Conservation (phyloP, 1,140 invertebrate species). For the Theocolax elegans region DNA sequence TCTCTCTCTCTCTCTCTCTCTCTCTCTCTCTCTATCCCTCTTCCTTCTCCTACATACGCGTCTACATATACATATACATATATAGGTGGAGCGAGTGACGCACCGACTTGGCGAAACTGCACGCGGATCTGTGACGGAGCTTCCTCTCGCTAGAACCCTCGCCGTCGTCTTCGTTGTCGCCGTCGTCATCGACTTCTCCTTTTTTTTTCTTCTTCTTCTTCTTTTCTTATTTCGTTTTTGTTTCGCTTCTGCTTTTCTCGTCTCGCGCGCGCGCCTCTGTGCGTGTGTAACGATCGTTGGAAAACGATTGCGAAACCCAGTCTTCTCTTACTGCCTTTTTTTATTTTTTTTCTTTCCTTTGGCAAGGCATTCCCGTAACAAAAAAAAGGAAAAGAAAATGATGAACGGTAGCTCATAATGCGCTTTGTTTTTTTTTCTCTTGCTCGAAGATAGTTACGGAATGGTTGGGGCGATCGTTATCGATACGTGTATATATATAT, state of each 20-base stretch:
- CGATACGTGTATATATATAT: no score
- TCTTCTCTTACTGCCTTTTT: slow-evolving; percentile 33
- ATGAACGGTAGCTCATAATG: no score
- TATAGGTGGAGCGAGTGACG: no score
- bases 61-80: no score
- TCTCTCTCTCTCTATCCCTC: background rate
- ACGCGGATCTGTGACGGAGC: background rate
- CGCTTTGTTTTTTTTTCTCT: no score
- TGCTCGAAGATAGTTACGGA: no score
- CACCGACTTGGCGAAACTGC: background rate
- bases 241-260: background rate
- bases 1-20: slow-evolving; percentile 11
- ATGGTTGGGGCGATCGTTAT: background rate
- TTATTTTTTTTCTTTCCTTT: slow-evolving; percentile 37
- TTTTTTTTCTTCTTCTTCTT: background rate
- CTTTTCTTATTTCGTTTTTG: background rate
- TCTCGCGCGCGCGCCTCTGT: no score
- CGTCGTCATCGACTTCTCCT: background rate
- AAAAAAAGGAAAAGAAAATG: background rate
- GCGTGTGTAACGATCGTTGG: slow-evolving; percentile 9
- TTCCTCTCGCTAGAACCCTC: slow-evolving; percentile 3
- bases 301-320: slow-evolving; percentile 33
- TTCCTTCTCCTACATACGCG: background rate
- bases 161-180: background rate
- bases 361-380: background rate